Evolutionary conservation across 2,888 invertebrate species (phyloP).

Genomic region (Melinaea menophilus): DNA sequence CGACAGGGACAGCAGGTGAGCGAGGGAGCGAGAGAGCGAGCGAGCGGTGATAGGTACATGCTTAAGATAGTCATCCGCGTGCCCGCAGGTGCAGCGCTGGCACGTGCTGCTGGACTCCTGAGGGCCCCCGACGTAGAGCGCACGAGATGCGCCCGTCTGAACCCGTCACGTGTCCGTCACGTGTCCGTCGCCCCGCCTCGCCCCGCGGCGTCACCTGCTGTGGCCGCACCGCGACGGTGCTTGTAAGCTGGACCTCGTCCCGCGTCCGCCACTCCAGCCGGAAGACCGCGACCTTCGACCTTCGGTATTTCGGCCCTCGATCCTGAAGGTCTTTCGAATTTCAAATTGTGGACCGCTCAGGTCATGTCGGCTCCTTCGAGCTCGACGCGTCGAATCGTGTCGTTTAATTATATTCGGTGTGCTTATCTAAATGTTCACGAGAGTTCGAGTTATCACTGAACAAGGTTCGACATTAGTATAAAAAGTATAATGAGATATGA

Average conservation of each 20-base stretch:
- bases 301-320: constrained; percentile 20
- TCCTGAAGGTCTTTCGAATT: constrained; percentile 26
- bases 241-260: constrained; percentile 33
- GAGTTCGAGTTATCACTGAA: constrained; percentile 45
- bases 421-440: constrained; percentile 25
- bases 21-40: background rate
- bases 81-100: constrained; percentile 90
- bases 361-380: background rate
- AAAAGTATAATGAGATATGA: constrained; percentile 14
- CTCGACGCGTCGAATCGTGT: constrained; percentile 10
- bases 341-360: constrained; percentile 17
- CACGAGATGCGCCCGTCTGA: constrained; percentile 47
- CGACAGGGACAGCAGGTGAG: constrained; percentile 89
- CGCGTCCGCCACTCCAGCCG: constrained; percentile 18
- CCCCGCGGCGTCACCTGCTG: constrained; percentile 25
- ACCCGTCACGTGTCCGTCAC: constrained; percentile 22
- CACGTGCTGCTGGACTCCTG: constrained; percentile 91
- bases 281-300: constrained; percentile 16
- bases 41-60: background rate
- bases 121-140: constrained; percentile 69
- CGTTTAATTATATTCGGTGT: constrained; percentile 29
- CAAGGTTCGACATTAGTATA: constrained; percentile 39
- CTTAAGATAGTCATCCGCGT: background rate
- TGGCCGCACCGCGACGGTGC: constrained; percentile 35
- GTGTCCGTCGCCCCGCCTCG: constrained; percentile 15